Evolutionary conservation across 2,888 invertebrate species (phyloP).

Genomic region (Clusia tigrina): DNA sequence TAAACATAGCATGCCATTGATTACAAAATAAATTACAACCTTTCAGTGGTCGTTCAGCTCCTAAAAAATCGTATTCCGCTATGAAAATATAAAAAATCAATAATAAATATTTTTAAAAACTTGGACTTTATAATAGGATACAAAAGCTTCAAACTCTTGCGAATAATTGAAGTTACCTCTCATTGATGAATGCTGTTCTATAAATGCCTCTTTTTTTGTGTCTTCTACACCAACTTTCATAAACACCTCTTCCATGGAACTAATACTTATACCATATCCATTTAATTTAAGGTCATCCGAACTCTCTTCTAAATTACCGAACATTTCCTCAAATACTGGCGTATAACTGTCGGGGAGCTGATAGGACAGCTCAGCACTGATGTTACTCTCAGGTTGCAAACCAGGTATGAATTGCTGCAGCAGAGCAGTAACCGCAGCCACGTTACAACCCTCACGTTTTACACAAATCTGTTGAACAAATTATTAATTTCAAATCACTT

Average conservation of each 20-base stretch:
- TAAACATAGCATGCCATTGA: constrained; percentile 73
- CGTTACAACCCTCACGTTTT: constrained; percentile 66
- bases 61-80: too few relatives aligned
- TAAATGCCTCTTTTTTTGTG: not conserved
- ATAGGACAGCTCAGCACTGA: constrained; percentile 78
- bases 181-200: constrained; percentile 14
- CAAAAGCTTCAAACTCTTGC: too few relatives aligned
- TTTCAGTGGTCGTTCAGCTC: constrained; percentile 42
- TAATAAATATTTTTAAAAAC: too few relatives aligned
- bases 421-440: constrained; percentile 67
- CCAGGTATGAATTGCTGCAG: constrained; percentile 71
- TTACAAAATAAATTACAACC: constrained; percentile 65
- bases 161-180: not conserved
- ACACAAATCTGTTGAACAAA: constrained; percentile 43
- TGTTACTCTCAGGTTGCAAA: constrained; percentile 71
- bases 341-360: constrained; percentile 70
- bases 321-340: constrained; percentile 70
- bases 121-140: too few relatives aligned
- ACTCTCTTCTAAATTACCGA: constrained; percentile 71
- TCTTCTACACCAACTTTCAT: constrained; percentile 70
- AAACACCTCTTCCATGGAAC: constrained; percentile 87
- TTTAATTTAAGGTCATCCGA: constrained; percentile 69
- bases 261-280: constrained; percentile 82
- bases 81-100: too few relatives aligned
- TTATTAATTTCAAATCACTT: constrained; percentile 3